Percentiles rank a stretch among this genome's conserved stretches.
Evolutionary conservation across 2,113 vertebrate species (phyloP).

Genomic region (Triplophysa dalaica): DNA sequence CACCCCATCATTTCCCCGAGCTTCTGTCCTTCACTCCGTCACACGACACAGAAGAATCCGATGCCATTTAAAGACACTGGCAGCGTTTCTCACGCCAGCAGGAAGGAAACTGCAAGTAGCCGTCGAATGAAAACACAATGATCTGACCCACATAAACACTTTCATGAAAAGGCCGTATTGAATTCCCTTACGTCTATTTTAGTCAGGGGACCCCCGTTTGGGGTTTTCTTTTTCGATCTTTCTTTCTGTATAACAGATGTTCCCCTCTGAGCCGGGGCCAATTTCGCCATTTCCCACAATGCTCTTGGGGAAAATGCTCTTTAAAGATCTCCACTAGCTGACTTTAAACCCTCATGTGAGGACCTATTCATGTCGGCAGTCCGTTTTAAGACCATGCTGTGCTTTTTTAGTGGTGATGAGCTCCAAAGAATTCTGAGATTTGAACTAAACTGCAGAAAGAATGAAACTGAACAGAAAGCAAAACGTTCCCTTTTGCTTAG

Average conservation of each 20-base stretch:
- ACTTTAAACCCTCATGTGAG: conserved; percentile 52
- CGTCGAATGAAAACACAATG: conserved; percentile 22
- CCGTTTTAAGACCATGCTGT: conserved; percentile 18
- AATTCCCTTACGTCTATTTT: conserved; percentile 33
- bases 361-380: conserved; percentile 38
- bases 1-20: conserved; percentile 30
- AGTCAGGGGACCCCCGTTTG: conserved; percentile 26
- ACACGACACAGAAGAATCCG: conserved; percentile 26
- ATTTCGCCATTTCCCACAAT: conserved; percentile 60
- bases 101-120: conserved; percentile 31
- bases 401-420: neutral
- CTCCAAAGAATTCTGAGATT: neutral
- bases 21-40: conserved; percentile 17
- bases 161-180: conserved; percentile 35
- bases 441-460: neutral
- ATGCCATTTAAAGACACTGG: conserved; percentile 48
- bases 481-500: too few species aligned
- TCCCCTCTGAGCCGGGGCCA: conserved; percentile 37
- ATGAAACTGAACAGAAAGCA: too few species aligned
- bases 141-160: neutral
- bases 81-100: conserved; percentile 30
- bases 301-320: conserved; percentile 58
- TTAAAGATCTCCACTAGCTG: conserved; percentile 48
- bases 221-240: conserved; percentile 12
- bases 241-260: conserved; percentile 43